Base-by-base conservation (phyloP, 2,113 vertebrate species). In the Hippocampus comes region DNA sequence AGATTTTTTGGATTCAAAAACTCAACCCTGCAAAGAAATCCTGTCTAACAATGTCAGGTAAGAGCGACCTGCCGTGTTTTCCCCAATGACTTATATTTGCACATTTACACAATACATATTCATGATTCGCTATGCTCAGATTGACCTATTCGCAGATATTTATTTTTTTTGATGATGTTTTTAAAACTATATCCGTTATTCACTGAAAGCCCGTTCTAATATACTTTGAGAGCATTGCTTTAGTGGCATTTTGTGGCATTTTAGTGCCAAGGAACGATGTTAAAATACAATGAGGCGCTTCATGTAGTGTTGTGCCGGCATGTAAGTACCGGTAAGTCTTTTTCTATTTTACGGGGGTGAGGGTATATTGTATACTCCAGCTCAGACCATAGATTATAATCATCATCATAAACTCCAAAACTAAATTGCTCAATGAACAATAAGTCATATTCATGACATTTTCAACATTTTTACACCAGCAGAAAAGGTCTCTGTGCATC, bases 11-110 rank as follows among this genome's bases (percentile, higher is more conserved):
- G 67, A 67, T 2, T 17, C 63, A 70, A 5, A 42, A 21, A n/a
- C 4, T 21, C 14, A 61, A 61, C 27, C 8, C 25, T 17, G 59
- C 25, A 21, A 27, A 70, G n/a, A 76, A 49, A 23, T 15, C 5
- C 30, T 18, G 5, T 11, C 0, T n/a, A 55, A 41, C 41, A 66
- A 79, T 85, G 41, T 63, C 73, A 77, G 66, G 88, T 88, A 71
- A 71, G 78, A 57, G 27, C 69, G 3, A 70, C 48, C 2, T 1
- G 2, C 70, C n/a, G 42, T 25, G 7, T 56, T 42, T 43, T 73
- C 56, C 27, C 8, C 20, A 15, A 60, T 57, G 57, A 15, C 57
- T 63, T 30, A n/a, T 15, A 49, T 48, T 5, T 27, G 23, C 30
- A 70, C 20, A 53, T 21, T 20, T 55, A n/a, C 51, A 21, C 6